A percentile compares a stretch with the other conserved stretches of the same genome.
These are phyloP conservation scores for Zalophus californianus DNA, from an alignment of 2,797 vertebrate genomes.

Conservation along the genomic window DNA sequence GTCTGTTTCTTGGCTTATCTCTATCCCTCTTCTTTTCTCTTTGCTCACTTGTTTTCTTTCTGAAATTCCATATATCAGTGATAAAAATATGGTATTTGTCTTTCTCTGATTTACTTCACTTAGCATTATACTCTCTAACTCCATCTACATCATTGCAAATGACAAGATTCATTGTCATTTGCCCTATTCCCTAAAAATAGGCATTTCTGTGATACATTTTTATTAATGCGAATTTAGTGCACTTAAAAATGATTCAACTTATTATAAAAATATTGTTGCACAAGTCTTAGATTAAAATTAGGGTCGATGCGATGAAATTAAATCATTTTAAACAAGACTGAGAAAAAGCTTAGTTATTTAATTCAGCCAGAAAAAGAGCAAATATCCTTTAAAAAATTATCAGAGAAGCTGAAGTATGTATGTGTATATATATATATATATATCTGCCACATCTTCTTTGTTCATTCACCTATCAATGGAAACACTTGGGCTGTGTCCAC, in stretches of 20 bases:
- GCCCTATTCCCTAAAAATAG: no score
- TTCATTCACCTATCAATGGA: no score
- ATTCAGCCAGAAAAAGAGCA: background rate
- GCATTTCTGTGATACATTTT: background rate
- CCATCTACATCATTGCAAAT: no score
- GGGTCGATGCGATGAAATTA: background rate
- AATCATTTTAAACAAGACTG: background rate
- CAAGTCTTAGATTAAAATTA: slow-evolving; percentile 1
- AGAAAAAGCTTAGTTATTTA: background rate
- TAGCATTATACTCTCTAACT: background rate
- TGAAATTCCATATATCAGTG: background rate
- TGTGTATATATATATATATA: no score
- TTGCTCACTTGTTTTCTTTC: background rate
- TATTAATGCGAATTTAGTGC: background rate
- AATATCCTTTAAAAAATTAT: background rate
- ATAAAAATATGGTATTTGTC: background rate
- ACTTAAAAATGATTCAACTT: slow-evolving; percentile 41
- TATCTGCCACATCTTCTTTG: no score
- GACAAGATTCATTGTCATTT: no score
- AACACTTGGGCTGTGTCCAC: no score
- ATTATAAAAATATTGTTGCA: background rate
- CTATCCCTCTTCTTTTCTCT: background rate
- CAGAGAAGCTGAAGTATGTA: background rate
- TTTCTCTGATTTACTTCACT: background rate
- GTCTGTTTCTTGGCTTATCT: background rate